Conservation (phyloP, 1,140 invertebrate genomes). For the Mizuhopecten yessoensis region DNA sequence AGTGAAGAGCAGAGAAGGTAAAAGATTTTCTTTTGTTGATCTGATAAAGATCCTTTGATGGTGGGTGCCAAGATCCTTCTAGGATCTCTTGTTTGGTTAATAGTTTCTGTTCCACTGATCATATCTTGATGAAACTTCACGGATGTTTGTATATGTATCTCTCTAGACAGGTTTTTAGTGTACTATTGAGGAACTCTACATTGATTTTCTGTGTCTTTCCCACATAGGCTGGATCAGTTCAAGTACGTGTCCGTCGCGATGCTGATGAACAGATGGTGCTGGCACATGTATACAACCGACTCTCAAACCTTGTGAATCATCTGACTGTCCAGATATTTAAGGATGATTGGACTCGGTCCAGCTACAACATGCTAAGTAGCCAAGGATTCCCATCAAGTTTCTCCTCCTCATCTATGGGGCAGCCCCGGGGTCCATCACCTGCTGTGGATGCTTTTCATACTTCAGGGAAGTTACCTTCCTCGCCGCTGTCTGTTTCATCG, state of each 20-base stretch:
- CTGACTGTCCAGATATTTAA: slow-evolving; percentile 87
- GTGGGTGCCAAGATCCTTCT: no score
- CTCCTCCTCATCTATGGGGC: slow-evolving; percentile 41
- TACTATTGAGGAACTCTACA: no score
- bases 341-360: slow-evolving; percentile 84
- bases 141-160: no score
- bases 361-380: slow-evolving; percentile 65
- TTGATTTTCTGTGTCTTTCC: background rate
- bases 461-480: slow-evolving; percentile 45
- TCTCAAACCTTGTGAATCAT: slow-evolving; percentile 85
- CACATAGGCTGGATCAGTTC: slow-evolving; percentile 86
- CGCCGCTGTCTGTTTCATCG: slow-evolving; percentile 35
- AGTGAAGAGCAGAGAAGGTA: no score
- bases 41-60: no score
- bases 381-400: slow-evolving; percentile 62
- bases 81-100: no score
- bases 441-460: slow-evolving; percentile 49
- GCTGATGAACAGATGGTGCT: slow-evolving; percentile 88
- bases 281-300: slow-evolving; percentile 86
- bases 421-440: slow-evolving; percentile 59
- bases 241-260: slow-evolving; percentile 87
- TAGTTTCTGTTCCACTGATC: no score
- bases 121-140: no score
- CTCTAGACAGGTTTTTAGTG: no score
- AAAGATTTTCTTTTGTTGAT: no score